Conservation (phyloP, 2,797 vertebrate genomes). For the Eupleurogrammus muticus region DNA sequence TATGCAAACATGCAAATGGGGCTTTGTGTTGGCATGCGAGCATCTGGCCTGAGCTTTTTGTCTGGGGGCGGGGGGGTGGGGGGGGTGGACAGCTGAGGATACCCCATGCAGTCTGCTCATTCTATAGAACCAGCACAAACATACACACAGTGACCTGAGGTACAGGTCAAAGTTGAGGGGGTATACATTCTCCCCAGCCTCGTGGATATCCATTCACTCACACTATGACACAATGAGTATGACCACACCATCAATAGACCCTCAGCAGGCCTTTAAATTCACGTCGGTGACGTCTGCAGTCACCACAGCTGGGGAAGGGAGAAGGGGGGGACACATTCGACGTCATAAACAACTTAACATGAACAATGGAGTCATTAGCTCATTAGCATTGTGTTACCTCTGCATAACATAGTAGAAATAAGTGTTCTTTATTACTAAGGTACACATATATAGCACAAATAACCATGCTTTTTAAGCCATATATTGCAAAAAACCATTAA, state of each 20-base stretch:
- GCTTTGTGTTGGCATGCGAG: slow-evolving; percentile 69
- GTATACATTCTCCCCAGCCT: slow-evolving; percentile 55
- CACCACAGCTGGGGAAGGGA: slow-evolving; percentile 54
- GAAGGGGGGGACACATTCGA: slow-evolving; percentile 24
- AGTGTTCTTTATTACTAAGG: background rate
- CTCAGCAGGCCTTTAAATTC: slow-evolving; percentile 39
- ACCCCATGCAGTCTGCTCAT: slow-evolving; percentile 37
- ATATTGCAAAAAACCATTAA: background rate
- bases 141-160: slow-evolving; percentile 52
- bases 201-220: slow-evolving; percentile 67
- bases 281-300: slow-evolving; percentile 52
- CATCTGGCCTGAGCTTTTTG: slow-evolving; percentile 75
- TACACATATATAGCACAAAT: background rate
- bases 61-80: slow-evolving; percentile 52
- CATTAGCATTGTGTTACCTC: background rate
- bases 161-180: slow-evolving; percentile 73
- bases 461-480: background rate
- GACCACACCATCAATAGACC: slow-evolving; percentile 52
- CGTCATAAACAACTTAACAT: slow-evolving; percentile 3
- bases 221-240: slow-evolving; percentile 65
- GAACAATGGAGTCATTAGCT: slow-evolving; percentile 11
- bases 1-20: slow-evolving; percentile 63
- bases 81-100: slow-evolving; percentile 61
- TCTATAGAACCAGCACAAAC: slow-evolving; percentile 43
- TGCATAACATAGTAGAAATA: background rate